Base-by-base conservation (phyloP, 2,888 invertebrate genomes). In the Mythimna ferrago region DNA sequence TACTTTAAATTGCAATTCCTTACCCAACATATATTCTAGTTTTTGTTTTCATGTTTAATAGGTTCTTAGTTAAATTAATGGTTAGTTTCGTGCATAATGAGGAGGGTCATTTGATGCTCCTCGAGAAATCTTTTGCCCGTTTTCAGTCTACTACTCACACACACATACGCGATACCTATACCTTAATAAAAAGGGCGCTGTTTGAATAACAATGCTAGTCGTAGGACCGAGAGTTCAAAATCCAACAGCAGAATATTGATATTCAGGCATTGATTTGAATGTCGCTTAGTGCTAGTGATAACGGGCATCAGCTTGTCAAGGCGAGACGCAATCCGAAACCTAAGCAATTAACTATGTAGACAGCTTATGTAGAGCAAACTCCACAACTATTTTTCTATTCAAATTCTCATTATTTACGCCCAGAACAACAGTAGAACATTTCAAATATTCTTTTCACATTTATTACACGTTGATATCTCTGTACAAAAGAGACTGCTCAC, bases 401-500 rank as follows among this genome's bases (percentile, higher is more conserved):
- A 56, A 51, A 26, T 16, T 58, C 3, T 57, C 10, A 48, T 78
- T 60, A 62, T 78, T 71, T 82, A 54, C 19, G 11, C 32, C 48
- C 44, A 6, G 26, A 64, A 61, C 14, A 67, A 38, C 14, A 61
- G 21, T n/a, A 64, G 26, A 69, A 21, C 5, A 53, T 56, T 73
- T 70, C 11, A 60, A 70, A 56, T 48, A 61, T 14, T 67, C 14
- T 70, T 68, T 48, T 76, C 16, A 60, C 16, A 38, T 61, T 73
- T 68, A 66, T 61, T 64, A 60, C 71, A 65, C 64, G 26, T 74
- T 66, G 73, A 76, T 81, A 80, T 80, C 77, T 64, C 58, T 63
- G 76, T 76, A 79, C 84, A 87, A 85, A 82, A 77, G 75, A 83
- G 83, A 86, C 79, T 81, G 89, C 86, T 89, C 87, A 86, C 82